A percentile compares a stretch with the other conserved stretches of the same genome.
Evolutionary conservation across 92 coral and sea anemone genomes (phyloP).

Genomic region (Zoanthus solanderi): DNA sequence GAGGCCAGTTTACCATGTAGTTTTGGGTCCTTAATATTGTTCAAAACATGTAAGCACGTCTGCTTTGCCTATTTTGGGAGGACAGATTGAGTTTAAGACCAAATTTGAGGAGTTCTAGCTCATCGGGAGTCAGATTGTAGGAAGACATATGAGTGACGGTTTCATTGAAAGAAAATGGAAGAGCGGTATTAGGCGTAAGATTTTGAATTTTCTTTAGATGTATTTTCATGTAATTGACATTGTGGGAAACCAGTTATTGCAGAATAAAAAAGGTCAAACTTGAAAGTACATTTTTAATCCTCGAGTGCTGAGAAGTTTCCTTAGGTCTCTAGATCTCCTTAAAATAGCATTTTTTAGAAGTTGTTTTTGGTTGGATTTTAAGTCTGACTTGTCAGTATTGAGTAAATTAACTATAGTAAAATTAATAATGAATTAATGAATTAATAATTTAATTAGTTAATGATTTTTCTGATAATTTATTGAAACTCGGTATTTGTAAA

Average conservation of each 20-base stretch:
- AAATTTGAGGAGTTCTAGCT: background rate
- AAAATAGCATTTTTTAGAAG: too few species aligned
- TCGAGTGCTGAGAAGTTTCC: background rate
- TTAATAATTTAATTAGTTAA: too few species aligned
- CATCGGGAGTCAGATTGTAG: background rate
- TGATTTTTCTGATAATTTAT: too few species aligned
- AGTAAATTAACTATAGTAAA: too few species aligned
- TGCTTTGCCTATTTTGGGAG: background rate
- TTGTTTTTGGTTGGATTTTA: too few species aligned
- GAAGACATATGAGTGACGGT: background rate
- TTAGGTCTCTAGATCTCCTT: too few species aligned
- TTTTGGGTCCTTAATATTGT: background rate
- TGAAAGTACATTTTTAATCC: constrained; percentile 19
- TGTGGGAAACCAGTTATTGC: background rate
- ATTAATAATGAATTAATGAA: too few species aligned
- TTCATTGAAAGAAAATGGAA: background rate
- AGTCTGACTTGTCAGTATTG: too few species aligned
- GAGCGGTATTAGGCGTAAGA: background rate
- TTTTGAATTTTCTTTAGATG: background rate
- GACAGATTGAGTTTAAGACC: background rate
- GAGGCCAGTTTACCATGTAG: too few species aligned
- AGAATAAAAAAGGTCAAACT: background rate
- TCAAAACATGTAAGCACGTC: background rate
- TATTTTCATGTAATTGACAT: background rate
- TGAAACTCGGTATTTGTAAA: too few species aligned